Conservation (phyloP, 2,888 invertebrate species). For the Sphaeridia pumilis region DNA sequence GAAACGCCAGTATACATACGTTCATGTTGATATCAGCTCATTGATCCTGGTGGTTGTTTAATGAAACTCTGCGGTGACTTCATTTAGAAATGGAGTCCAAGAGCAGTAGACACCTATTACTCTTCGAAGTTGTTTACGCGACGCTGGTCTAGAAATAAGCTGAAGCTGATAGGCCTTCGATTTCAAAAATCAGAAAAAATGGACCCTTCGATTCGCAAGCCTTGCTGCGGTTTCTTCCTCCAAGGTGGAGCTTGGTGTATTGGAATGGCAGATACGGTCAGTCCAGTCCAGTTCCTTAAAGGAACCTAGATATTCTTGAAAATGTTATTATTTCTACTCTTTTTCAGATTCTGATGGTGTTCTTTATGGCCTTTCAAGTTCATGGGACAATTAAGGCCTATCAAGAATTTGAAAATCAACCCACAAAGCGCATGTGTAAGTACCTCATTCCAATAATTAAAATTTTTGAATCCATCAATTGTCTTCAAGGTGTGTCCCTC, state of each 20-base stretch:
- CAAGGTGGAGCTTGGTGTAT: constrained; percentile 8
- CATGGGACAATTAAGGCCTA: neutral
- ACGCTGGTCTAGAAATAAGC: too few species aligned
- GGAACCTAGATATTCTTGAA: too few species aligned
- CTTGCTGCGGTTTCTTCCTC: constrained; percentile 6
- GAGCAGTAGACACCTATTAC: too few species aligned
- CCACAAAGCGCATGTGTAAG: neutral
- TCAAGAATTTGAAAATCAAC: neutral
- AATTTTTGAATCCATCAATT: neutral
- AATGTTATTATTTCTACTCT: neutral
- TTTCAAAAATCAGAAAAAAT: neutral
- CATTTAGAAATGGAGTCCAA: too few species aligned
- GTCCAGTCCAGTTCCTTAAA: neutral
- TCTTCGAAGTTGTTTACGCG: too few species aligned
- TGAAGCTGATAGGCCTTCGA: too few species aligned
- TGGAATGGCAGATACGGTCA: constrained; percentile 2
- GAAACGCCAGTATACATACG: too few species aligned
- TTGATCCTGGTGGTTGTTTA: too few species aligned
- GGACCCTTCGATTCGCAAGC: neutral
- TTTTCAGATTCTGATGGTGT: constrained; percentile 1
- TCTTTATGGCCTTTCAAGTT: constrained; percentile 7
- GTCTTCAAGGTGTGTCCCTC: neutral
- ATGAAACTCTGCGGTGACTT: too few species aligned
- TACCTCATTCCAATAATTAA: too few species aligned
- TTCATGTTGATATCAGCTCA: too few species aligned